phyloP scores from a whole-genome alignment of 2,113 vertebrate genomes.

The Embiotoca jacksoni region DNA sequence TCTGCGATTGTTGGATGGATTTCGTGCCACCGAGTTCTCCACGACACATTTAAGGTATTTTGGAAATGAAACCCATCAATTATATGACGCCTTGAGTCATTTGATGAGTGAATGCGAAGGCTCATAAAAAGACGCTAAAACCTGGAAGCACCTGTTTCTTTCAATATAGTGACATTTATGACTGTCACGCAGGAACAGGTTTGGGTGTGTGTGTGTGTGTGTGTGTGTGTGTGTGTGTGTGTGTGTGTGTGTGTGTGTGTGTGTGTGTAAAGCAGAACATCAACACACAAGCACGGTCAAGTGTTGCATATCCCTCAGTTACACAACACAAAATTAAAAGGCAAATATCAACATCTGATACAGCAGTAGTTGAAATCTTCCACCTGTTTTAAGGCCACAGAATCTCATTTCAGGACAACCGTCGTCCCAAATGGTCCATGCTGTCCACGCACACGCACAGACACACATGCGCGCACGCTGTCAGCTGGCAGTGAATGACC shows the following conservation, averaged over 20 bases:
- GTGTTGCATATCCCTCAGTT: not conserved
- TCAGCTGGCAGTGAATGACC: conserved; percentile 61
- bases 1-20: conserved; percentile 40
- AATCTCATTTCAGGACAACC: conserved; percentile 24
- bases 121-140: conserved; percentile 15
- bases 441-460: conserved; percentile 15
- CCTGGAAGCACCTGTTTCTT: conserved; percentile 5
- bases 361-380: not conserved
- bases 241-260: too few relatives aligned
- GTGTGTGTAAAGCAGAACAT: conserved; percentile 1
- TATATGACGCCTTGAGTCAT: conserved; percentile 36
- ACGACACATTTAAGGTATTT: conserved; percentile 40
- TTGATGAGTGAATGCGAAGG: conserved; percentile 15
- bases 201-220: too few relatives aligned
- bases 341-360: not conserved
- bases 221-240: too few relatives aligned
- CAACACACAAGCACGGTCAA: not conserved
- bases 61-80: conserved; percentile 20
- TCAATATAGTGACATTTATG: not conserved
- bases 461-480: conserved; percentile 25
- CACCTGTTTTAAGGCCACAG: conserved; percentile 11
- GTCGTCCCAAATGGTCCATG: conserved; percentile 6
- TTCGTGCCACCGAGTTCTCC: conserved; percentile 36
- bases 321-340: not conserved
- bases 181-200: not conserved